Conservation (phyloP, 2,797 vertebrate genomes). For the Intellagama lesueurii region DNA sequence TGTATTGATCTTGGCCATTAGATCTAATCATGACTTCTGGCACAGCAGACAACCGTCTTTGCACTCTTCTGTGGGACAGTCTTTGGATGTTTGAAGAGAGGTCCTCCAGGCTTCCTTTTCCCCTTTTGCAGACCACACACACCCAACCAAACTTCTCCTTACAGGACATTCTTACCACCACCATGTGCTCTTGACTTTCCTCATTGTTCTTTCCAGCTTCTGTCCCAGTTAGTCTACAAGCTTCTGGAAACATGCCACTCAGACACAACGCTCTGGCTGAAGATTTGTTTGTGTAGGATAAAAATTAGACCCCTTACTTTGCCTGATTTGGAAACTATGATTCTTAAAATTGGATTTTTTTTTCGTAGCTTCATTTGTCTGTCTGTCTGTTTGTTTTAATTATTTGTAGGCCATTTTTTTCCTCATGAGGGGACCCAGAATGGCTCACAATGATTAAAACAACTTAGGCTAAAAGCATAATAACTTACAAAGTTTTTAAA, state of each 20-base stretch:
- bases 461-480: too few species aligned
- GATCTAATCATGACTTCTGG: not conserved
- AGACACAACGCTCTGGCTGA: not conserved
- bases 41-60: not conserved
- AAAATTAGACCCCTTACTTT: not conserved
- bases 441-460: too few species aligned
- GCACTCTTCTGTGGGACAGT: not conserved
- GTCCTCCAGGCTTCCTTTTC: too few species aligned
- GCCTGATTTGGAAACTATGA: not conserved
- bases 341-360: not conserved
- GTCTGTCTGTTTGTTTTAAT: too few species aligned
- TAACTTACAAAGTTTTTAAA: too few species aligned
- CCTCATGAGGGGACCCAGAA: too few species aligned
- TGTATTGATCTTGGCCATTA: not conserved
- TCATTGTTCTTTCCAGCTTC: not conserved
- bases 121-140: not conserved
- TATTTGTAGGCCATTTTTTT: too few species aligned
- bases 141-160: not conserved
- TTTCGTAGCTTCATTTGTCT: too few species aligned
- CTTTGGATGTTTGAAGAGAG: not conserved
- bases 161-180: not conserved
- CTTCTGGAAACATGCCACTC: not conserved
- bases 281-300: not conserved
- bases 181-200: too few species aligned
- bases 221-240: not conserved